Conservation (phyloP, 2,113 vertebrate genomes). For the Micromys minutus region DNA sequence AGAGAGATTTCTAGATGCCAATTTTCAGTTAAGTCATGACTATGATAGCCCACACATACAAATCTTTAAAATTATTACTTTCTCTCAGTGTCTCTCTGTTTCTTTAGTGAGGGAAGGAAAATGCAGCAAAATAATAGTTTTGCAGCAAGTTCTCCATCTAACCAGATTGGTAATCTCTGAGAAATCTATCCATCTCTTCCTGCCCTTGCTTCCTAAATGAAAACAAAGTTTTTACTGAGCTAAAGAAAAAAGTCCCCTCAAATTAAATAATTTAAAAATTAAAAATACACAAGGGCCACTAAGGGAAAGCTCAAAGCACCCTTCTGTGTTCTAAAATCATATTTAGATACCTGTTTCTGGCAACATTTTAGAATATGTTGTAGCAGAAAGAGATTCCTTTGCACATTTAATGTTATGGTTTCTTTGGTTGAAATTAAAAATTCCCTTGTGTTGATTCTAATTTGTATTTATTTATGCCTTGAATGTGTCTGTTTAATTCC, state of each 20-base stretch:
- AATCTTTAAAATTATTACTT: not conserved
- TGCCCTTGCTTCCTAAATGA: conserved; percentile 15
- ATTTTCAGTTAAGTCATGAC: not conserved
- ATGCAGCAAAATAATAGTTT: not conserved
- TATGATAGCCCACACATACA: not conserved
- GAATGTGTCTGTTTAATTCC: not conserved
- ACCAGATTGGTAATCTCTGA: not conserved
- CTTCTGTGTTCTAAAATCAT: not conserved
- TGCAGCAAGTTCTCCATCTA: not conserved
- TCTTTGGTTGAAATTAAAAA: not conserved
- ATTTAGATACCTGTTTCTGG: not conserved
- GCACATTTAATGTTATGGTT: not conserved
- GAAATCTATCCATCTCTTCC: not conserved
- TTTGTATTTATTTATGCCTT: not conserved
- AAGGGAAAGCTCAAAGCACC: not conserved
- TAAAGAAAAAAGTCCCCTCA: not conserved
- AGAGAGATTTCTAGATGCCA: not conserved
- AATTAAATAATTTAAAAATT: not conserved
- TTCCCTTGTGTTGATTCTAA: not conserved
- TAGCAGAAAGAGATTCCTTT: not conserved
- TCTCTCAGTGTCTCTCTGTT: not conserved
- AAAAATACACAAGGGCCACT: not conserved
- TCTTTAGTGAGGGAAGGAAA: not conserved
- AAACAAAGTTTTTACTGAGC: not conserved
- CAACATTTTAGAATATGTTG: not conserved